Conservation (phyloP, 2,888 invertebrate genomes). For the Cremastinae sp. region DNA sequence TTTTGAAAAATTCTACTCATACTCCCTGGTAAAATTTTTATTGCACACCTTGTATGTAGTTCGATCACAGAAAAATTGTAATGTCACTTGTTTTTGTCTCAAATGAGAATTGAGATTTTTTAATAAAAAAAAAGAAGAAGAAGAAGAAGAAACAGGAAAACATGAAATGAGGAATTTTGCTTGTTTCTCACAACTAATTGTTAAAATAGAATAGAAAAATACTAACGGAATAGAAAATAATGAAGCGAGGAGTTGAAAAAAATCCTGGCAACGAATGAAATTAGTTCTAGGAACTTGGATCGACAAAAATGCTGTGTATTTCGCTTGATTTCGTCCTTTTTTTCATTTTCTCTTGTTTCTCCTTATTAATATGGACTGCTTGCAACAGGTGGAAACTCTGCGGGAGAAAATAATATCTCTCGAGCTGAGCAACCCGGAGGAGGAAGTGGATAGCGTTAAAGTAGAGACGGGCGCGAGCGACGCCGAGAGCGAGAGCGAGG, state of each 20-base stretch:
- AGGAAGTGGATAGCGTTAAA: slow-evolving; percentile 80
- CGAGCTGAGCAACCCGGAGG: slow-evolving; percentile 88
- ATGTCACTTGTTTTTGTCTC: neutral
- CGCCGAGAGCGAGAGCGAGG: slow-evolving; percentile 76
- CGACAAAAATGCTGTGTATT: slow-evolving; percentile 46
- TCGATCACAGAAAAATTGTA: neutral
- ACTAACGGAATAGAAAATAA: slow-evolving; percentile 39
- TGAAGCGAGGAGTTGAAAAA: slow-evolving; percentile 50
- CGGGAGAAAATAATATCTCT: slow-evolving; percentile 95
- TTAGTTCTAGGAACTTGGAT: slow-evolving; percentile 16
- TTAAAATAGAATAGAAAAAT: slow-evolving; percentile 4
- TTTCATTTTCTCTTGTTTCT: neutral
- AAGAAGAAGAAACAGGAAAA: too few species aligned
- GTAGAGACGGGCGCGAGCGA: slow-evolving; percentile 76
- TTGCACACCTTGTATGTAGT: slow-evolving; percentile 43
- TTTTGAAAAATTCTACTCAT: slow-evolving; percentile 13
- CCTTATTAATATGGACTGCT: neutral
- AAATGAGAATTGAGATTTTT: too few species aligned
- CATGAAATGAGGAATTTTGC: neutral
- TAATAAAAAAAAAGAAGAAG: too few species aligned
- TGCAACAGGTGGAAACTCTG: slow-evolving; percentile 90
- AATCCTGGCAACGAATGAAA: slow-evolving; percentile 6
- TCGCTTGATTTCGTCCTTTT: slow-evolving; percentile 31
- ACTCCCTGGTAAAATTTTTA: slow-evolving; percentile 11
- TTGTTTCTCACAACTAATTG: slow-evolving; percentile 23